A percentile compares a stretch with the other conserved stretches of the same genome.
Conservation (phyloP, 2,888 invertebrate species). For the Tuberolachnus salignus region DNA sequence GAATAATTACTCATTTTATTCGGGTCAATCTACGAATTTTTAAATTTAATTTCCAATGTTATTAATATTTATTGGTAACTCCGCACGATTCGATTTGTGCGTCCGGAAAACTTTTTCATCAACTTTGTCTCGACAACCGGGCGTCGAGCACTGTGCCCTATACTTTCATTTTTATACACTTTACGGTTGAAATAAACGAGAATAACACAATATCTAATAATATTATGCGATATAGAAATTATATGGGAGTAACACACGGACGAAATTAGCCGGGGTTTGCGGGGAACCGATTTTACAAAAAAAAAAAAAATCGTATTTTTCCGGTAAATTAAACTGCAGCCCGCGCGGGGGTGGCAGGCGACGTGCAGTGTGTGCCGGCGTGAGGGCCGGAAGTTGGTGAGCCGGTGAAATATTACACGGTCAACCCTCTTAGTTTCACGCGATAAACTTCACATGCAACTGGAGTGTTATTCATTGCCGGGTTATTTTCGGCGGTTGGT, state of each 20-base stretch:
- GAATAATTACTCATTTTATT: no score
- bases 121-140: no score
- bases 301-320: slow-evolving; percentile 56
- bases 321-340: slow-evolving; percentile 56
- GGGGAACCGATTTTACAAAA: slow-evolving; percentile 40
- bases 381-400: slow-evolving; percentile 48
- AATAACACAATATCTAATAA: no score
- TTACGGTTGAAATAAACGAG: no score
- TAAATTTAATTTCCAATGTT: no score
- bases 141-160: no score
- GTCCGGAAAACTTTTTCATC: no score
- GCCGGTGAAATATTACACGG: slow-evolving; percentile 56
- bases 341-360: slow-evolving; percentile 8
- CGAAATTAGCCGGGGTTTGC: slow-evolving; percentile 31
- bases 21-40: no score
- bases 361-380: not conserved
- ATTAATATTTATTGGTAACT: no score
- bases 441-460: slow-evolving; percentile 54
- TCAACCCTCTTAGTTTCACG: slow-evolving; percentile 56
- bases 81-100: no score
- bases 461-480: slow-evolving; percentile 46
- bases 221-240: no score
- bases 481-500: slow-evolving; percentile 4
- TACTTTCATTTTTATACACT: no score
- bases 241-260: not conserved